Evolutionary conservation across 2,888 invertebrate species (phyloP), one percentile per base, ranked within the genome.

Genomic region (Penaeus monodon): DNA sequence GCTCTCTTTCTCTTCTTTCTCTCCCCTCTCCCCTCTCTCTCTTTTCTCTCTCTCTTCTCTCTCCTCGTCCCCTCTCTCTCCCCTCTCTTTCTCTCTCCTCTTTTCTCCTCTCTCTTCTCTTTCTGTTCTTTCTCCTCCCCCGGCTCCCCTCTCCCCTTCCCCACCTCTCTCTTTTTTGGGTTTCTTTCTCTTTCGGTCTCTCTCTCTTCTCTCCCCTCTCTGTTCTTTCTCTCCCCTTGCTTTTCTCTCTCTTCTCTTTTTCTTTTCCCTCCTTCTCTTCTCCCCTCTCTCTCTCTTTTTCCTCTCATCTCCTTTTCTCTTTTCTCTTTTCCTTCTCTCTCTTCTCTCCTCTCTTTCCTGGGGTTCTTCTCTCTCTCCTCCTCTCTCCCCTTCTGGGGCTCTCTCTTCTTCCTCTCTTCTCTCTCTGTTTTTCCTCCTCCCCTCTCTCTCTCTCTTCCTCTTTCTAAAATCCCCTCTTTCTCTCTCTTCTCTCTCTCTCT

Each of bases 181-280:
- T n/a, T n/a, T 38, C 33, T 38, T 38, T 38, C 33, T 29, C 33
- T 29, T 29, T n/a, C n/a, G n/a, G n/a, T n/a, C 33, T 74, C 74
- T 74, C 74, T 74, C 74, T 74, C 74, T 74, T n/a, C n/a, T n/a
- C n/a, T n/a, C n/a, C 74, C 10, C 33, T 74, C n/a, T n/a, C n/a
- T 24, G 33, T 33, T 74, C 74, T 74, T 33, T 74, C 74, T 74
- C 74, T 27, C n/a, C 3, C 27, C 44, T 44, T 27, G 24, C 44
- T 8, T 6, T 8, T 24, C 74, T 74, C 74, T 74, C 74, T 74
- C 74, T 74, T 74, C 74, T 74, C 74, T 74, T 33, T 74, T 33
- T 74, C 74, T 74, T 33, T 74, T 33, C 33, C 74, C 33, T 44
- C 73, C 29, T 29, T 73, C 73, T 73, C 73, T 73, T 29, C 29